Percentiles rank a stretch among this genome's conserved stretches.
These are phyloP conservation scores for Seladonia tumulorum DNA, from an alignment of 2,888 invertebrate species.

Conservation along the genomic window DNA sequence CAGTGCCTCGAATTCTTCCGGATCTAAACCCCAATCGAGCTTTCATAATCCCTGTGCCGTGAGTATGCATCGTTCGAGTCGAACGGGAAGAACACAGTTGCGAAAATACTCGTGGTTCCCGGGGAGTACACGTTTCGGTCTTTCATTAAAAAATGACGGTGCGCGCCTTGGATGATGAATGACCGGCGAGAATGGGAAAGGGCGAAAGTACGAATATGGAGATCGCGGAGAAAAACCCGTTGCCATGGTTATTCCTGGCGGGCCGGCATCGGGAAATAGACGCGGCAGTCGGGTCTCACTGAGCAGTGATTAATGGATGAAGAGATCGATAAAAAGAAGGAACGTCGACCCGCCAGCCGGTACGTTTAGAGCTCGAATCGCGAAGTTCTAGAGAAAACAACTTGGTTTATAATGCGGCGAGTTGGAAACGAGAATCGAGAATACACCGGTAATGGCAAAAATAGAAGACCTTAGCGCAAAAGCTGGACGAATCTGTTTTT, in stretches of 20 bases:
- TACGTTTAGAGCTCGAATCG: background rate
- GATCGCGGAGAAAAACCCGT: conserved; percentile 39
- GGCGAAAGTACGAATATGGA: conserved; percentile 16
- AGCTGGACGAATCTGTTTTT: no score
- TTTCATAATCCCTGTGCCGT: background rate
- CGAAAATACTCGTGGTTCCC: background rate
- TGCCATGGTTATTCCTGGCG: conserved; percentile 47
- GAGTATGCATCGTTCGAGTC: background rate
- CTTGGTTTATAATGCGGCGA: background rate
- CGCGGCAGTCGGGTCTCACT: conserved; percentile 15
- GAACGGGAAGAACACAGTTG: no score
- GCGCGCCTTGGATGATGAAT: background rate
- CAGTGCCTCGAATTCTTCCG: background rate
- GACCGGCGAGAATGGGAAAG: background rate
- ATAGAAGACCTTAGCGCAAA: no score
- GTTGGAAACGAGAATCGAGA: no score
- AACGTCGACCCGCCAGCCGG: background rate
- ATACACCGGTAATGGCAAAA: no score
- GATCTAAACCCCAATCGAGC: background rate
- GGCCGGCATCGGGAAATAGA: conserved; percentile 28
- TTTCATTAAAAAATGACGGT: conserved; percentile 24
- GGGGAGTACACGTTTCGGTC: background rate
- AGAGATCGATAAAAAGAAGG: conserved; percentile 37
- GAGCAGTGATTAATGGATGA: conserved; percentile 43
- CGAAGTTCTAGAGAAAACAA: background rate